Evolutionary conservation across 2,888 invertebrate genomes (phyloP).

Genomic region (Melangyna quadrimaculata): DNA sequence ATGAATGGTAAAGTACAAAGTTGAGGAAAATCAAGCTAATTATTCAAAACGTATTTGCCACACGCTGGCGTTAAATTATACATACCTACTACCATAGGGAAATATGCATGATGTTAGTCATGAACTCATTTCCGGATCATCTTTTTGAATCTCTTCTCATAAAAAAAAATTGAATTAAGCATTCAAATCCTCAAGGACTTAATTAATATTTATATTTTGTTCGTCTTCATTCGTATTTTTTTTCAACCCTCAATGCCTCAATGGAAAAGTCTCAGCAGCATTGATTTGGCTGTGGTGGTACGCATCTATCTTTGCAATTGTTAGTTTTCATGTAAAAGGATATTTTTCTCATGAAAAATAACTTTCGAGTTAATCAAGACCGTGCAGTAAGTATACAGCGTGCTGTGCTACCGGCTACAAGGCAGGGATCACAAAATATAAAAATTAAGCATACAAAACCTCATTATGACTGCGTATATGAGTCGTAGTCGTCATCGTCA

Average conservation of each 20-base stretch:
- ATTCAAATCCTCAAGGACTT: conserved; percentile 65
- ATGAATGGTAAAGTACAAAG: no score
- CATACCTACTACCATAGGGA: not conserved
- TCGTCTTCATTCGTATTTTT: not conserved
- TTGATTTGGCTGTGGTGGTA: not conserved
- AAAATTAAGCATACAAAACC: conserved; percentile 38
- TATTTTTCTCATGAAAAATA: conserved; percentile 51
- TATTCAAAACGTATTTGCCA: not conserved
- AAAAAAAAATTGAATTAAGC: conserved; percentile 37
- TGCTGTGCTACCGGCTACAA: no score
- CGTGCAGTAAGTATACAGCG: not conserved
- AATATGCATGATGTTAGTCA: conserved; percentile 30
- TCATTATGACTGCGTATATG: conserved; percentile 24
- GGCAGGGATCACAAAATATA: conserved; percentile 18
- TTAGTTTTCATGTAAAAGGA: conserved; percentile 32
- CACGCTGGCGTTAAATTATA: not conserved
- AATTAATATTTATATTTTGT: conserved; percentile 64
- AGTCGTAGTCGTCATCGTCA: not conserved
- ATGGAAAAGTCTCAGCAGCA: not conserved
- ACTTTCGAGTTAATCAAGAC: conserved; percentile 62
- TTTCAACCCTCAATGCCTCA: conserved; percentile 27
- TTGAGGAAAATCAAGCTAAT: no score
- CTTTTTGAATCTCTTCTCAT: conserved; percentile 20
- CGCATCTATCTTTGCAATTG: not conserved
- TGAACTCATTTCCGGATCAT: conserved; percentile 19